Evolutionary conservation across 2,797 vertebrate species (phyloP).

Genomic region (Galagoides demidoff): DNA sequence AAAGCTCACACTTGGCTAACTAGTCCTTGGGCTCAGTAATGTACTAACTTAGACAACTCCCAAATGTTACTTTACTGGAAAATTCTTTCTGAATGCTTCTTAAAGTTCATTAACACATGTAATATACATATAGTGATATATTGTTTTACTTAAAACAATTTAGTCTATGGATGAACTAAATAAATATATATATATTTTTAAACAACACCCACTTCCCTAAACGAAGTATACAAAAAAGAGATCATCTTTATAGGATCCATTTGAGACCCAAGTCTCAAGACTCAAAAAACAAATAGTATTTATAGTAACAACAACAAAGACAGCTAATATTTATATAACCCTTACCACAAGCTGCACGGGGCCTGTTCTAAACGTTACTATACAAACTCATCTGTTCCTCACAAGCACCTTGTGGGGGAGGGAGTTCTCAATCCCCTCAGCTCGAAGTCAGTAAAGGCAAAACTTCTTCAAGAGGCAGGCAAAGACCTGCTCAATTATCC

Average conservation of each 20-base stretch:
- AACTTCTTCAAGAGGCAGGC: conserved; percentile 45
- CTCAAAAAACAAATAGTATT: not conserved
- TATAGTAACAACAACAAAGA: conserved; percentile 9
- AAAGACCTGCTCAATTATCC: conserved; percentile 14
- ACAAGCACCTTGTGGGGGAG: not conserved
- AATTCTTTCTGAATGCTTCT: conserved; percentile 50
- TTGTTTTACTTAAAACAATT: conserved; percentile 59
- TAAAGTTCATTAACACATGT: conserved; percentile 67
- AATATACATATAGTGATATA: conserved; percentile 21
- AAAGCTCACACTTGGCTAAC: conserved; percentile 17
- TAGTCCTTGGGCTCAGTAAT: conserved; percentile 9
- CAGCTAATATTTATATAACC: not conserved
- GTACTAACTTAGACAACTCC: conserved; percentile 54
- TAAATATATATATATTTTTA: not conserved
- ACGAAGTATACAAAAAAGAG: conserved; percentile 42
- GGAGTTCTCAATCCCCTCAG: not conserved
- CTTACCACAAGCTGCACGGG: not conserved
- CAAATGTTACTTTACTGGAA: conserved; percentile 68
- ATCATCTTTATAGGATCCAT: conserved; percentile 24
- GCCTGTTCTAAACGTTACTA: not conserved
- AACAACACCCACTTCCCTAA: conserved; percentile 37
- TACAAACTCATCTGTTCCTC: not conserved
- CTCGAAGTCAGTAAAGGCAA: conserved; percentile 28
- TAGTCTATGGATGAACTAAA: not conserved
- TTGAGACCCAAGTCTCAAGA: conserved; percentile 37